Percentiles rank a stretch among this genome's conserved stretches.
Evolutionary conservation across 2,113 vertebrate species (phyloP).

Genomic region (Delphinapterus leucas): DNA sequence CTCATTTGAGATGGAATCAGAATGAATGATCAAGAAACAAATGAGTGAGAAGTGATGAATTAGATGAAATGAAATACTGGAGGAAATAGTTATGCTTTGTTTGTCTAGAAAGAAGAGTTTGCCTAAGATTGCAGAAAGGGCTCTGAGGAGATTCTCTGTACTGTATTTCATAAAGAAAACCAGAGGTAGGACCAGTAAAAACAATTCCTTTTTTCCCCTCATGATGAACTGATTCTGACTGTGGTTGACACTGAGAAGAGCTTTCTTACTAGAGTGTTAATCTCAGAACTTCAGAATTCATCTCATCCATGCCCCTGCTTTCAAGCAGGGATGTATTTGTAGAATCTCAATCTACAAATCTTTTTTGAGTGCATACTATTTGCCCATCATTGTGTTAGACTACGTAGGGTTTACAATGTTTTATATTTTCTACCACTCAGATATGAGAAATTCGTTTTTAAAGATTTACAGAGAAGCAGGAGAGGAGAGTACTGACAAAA

Average conservation of each 20-base stretch:
- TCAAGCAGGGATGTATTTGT: slow-evolving; percentile 34
- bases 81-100: slow-evolving; percentile 12
- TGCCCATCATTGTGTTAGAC: slow-evolving; percentile 2
- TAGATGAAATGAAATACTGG: not conserved
- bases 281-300: slow-evolving; percentile 42
- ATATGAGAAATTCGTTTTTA: not conserved
- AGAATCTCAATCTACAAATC: slow-evolving; percentile 32
- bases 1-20: not conserved
- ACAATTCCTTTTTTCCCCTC: not conserved
- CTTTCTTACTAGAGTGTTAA: slow-evolving; percentile 1
- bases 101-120: slow-evolving; percentile 23
- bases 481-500: not conserved
- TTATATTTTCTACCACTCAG: not conserved
- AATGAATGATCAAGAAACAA: slow-evolving; percentile 38
- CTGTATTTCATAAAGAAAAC: slow-evolving; percentile 39
- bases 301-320: slow-evolving; percentile 7
- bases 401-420: not conserved
- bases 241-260: not conserved
- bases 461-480: not conserved
- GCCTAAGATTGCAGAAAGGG: not conserved
- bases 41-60: slow-evolving; percentile 26
- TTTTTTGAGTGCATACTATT: not conserved
- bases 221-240: not conserved
- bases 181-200: not conserved
- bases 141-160: not conserved